Conservation (phyloP, 2,888 invertebrate species). For the Trissolcus brochymenae region DNA sequence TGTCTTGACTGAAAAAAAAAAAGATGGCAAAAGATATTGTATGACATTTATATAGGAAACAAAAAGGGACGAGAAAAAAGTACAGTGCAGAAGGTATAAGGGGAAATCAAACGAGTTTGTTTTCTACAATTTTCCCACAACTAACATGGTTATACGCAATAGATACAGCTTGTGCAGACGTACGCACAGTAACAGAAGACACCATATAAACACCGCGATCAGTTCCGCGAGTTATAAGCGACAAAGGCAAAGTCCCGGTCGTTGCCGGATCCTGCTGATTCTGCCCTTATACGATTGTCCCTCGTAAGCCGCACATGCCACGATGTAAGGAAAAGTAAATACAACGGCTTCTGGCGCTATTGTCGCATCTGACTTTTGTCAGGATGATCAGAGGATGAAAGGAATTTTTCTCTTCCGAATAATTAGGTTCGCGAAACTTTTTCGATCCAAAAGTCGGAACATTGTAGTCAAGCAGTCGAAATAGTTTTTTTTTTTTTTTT, state of each 20-base stretch:
- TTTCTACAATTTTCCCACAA: slow-evolving; percentile 75
- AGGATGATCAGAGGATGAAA: slow-evolving; percentile 4
- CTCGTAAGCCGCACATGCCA: slow-evolving; percentile 61
- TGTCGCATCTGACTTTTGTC: slow-evolving; percentile 39
- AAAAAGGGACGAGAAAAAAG: slow-evolving; percentile 30
- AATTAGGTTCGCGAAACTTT: no score
- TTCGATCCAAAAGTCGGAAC: neutral
- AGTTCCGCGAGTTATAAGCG: slow-evolving; percentile 70
- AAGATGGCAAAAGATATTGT: slow-evolving; percentile 12
- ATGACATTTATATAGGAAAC: slow-evolving; percentile 23
- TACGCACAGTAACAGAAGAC: slow-evolving; percentile 70
- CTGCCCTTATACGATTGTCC: slow-evolving; percentile 72
- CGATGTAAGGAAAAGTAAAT: slow-evolving; percentile 73
- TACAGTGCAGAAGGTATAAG: slow-evolving; percentile 5
- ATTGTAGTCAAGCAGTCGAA: neutral
- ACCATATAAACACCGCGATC: slow-evolving; percentile 73
- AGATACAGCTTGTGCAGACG: slow-evolving; percentile 67
- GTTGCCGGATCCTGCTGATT: slow-evolving; percentile 69
- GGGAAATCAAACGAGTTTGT: slow-evolving; percentile 71
- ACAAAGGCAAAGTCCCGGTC: slow-evolving; percentile 70
- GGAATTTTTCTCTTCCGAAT: neutral
- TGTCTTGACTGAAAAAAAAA: neutral
- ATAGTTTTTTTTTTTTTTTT: neutral
- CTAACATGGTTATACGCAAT: slow-evolving; percentile 69
- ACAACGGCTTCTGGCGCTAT: slow-evolving; percentile 38